phyloP scores from a whole-genome alignment of 2,113 vertebrate genomes.

The Sorex araneus region DNA sequence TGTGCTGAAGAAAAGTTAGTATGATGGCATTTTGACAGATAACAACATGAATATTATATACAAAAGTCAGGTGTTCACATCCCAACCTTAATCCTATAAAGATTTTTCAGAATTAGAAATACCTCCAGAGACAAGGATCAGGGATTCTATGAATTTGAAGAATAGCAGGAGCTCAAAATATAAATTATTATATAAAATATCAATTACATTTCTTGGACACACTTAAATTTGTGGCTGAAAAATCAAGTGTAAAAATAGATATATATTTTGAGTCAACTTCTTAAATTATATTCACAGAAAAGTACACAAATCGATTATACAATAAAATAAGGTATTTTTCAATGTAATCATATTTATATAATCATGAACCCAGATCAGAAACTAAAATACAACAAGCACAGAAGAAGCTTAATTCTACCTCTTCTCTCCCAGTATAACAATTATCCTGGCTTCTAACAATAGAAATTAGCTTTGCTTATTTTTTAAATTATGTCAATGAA shows the following conservation, averaged over 20 bases:
- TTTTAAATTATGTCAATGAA: conserved; percentile 11
- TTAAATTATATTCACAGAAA: background rate
- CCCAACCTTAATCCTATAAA: background rate
- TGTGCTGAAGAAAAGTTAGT: background rate
- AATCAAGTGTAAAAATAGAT: background rate
- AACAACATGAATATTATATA: too few relatives aligned
- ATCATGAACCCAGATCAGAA: background rate
- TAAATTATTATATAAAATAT: background rate
- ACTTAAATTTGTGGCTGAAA: background rate
- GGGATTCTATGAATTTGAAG: background rate
- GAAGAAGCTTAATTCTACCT: background rate
- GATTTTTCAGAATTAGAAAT: background rate
- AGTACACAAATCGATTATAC: background rate
- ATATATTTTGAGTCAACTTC: background rate
- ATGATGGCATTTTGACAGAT: background rate
- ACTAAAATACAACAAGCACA: background rate
- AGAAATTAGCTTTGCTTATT: background rate
- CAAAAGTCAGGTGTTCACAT: background rate
- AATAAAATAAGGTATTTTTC: conserved; percentile 7
- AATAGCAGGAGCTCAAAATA: background rate
- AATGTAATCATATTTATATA: background rate
- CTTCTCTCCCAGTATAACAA: background rate
- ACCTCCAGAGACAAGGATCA: background rate
- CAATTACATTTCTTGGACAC: background rate
- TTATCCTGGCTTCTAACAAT: background rate